Base-by-base conservation (phyloP, 1,140 invertebrate genomes). In the Drosophila parabipectinata region DNA sequence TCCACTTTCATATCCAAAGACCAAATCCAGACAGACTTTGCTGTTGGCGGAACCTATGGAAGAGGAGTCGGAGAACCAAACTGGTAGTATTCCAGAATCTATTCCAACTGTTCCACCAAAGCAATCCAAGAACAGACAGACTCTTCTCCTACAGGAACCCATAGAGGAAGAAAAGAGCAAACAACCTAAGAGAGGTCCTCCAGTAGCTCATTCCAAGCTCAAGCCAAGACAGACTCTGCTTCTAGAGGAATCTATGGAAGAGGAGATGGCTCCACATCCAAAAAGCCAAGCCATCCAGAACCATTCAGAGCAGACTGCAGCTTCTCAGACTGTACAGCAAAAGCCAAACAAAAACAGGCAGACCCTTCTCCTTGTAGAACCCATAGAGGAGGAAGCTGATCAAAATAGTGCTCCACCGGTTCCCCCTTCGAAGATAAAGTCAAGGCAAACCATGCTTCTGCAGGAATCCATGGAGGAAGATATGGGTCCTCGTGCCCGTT, bases 1-100 rank as follows among this genome's bases (percentile, higher is more conserved):
- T 18, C 14, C 41, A 44, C 5, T 9, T 44, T 4, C 14, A 3
- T 9, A 44, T 44, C 6, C 41, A 44, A 44, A 18, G 15, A 1
- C 47, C 12, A 52, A 52, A 52, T 6, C 50, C 4, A 59, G 64
- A 15, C 51, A 60, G 14, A 68, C 64, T 10, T 14, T 68, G 14
- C 56, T 47, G 1, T 3, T 54, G 6, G 7, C 18, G 2, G 64
- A 68, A 3, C 55, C 48, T 0, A 53, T 59, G 9, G 50, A 68
- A 14, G 64, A 68, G 1, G 64, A 68, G 4, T 1, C 26, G 28
- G 14, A 50, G 1, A 3, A 50, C 4, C 21, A 44, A 18, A 3
- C 5, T 18, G 14, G 15, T 41, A 5, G 4, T 24, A 15, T 3
- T 44, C 14, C 18, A 21, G 9, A 21, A 18, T 6, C 21, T 21